Base-by-base conservation (phyloP, 2,797 vertebrate genomes). In the Sciurus carolinensis region DNA sequence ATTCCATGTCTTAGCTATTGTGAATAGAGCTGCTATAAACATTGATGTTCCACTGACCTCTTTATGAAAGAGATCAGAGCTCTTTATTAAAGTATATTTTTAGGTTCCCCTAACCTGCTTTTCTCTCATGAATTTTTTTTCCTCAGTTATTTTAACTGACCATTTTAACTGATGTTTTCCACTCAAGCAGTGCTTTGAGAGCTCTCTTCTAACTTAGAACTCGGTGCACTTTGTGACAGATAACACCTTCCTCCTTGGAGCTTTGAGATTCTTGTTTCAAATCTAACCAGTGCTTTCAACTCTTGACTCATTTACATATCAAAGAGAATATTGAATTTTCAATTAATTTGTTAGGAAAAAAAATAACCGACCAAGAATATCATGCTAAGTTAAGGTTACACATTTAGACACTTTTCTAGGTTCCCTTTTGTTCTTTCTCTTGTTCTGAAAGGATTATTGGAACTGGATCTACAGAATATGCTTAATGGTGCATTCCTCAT, bases 61-160 rank as follows among this genome's bases (percentile, higher is more conserved):
- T 54, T 54, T 57, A 22, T 57, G 54, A 57, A 57, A 57, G 54
- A 57, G 20, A 20, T 22, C 39, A 75, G 71, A 5, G 0, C 82
- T 87, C n/a, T 30, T 84, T 72, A 50, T n/a, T 33, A 92, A 72
- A 97, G n/a, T 90, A 9, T 62, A 57, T 91, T 87, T 90, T 73
- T 93, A 79, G 67, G 75, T 96, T 88, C 90, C 44, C 24, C n/a
- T 93, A 42, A 42, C 17, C 62, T 39, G 30, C 42, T 87, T 76
- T 67, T 62, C 59, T 82, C 57, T 87, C 39, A 26, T 39, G 69
- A 2, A 24, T 50, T 84, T 72, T 84, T 80, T 81, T 8, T 17
- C 54, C 39, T 52, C 67, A 28, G 0, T 94, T 83, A 28, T 90
- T 72, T 94, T 75, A 75, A 76, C 76, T 62, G 71, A 52, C 62